Percentiles rank a stretch among this genome's conserved stretches.
These are phyloP conservation scores for Gymnoscopelus microlampas DNA, from an alignment of 2,797 vertebrate species.

Conservation along the genomic window DNA sequence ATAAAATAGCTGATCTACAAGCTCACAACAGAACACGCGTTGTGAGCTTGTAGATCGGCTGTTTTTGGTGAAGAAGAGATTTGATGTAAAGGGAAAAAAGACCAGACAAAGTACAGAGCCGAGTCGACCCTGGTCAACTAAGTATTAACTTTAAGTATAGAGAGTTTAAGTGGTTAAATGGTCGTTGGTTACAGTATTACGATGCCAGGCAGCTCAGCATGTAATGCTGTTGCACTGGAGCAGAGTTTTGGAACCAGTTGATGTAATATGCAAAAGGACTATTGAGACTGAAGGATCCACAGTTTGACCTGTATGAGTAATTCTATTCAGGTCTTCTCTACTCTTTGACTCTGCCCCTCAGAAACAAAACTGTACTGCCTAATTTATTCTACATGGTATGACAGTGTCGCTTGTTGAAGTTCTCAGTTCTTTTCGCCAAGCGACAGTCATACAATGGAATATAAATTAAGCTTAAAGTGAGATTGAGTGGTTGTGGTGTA, in stretches of 20 bases:
- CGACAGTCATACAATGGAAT: too few species aligned
- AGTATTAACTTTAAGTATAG: not conserved
- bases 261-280: constrained; percentile 76
- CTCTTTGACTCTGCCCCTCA: constrained; percentile 75
- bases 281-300: constrained; percentile 49
- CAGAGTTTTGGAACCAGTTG: constrained; percentile 67
- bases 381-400: too few species aligned
- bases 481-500: constrained; percentile 71
- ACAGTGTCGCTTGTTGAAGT: too few species aligned
- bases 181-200: constrained; percentile 66
- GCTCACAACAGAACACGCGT: too few species aligned
- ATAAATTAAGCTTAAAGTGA: constrained; percentile 39
- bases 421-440: too few species aligned
- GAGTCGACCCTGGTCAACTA: constrained; percentile 19
- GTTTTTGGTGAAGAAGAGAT: too few species aligned
- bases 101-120: not conserved
- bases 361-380: constrained; percentile 67
- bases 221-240: constrained; percentile 70
- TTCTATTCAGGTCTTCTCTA: constrained; percentile 64
- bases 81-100: too few species aligned
- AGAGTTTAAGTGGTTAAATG: constrained; percentile 14
- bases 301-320: constrained; percentile 69
- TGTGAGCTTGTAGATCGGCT: too few species aligned
- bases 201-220: constrained; percentile 64
- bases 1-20: too few species aligned